phyloP scores from a whole-genome alignment of 2,113 vertebrate genomes.

The Trematocara stigmaticum region DNA sequence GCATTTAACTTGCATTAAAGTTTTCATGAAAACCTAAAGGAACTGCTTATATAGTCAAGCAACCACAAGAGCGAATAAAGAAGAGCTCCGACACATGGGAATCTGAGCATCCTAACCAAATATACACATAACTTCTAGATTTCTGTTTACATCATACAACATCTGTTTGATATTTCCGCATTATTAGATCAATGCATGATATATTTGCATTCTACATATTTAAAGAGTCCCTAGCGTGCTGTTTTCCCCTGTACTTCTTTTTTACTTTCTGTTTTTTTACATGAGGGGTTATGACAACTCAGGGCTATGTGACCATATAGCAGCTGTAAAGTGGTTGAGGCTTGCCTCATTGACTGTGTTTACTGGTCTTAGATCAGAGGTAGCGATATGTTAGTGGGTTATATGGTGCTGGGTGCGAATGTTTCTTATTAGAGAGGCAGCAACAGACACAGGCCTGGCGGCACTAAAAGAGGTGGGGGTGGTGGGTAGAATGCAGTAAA shows the following conservation, averaged over 20 bases:
- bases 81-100: background rate
- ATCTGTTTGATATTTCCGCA: conserved; percentile 51
- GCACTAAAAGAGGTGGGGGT: background rate
- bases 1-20: background rate
- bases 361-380: conserved; percentile 69
- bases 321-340: conserved; percentile 52
- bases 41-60: background rate
- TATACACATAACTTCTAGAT: background rate
- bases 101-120: background rate
- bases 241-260: conserved; percentile 9
- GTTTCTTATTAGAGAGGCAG: conserved; percentile 62
- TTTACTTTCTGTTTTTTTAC: background rate
- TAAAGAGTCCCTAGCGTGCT: conserved; percentile 39
- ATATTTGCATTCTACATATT: conserved; percentile 14
- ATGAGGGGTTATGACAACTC: conserved; percentile 62
- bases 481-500: background rate
- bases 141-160: conserved; percentile 27
- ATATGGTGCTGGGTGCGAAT: conserved; percentile 52
- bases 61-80: background rate
- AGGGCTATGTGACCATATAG: conserved; percentile 26
- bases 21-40: background rate
- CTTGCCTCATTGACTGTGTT: conserved; percentile 52
- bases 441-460: conserved; percentile 7
- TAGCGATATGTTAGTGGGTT: conserved; percentile 61
- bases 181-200: background rate